phyloP scores from a whole-genome alignment of 2,797 vertebrate species.

The Syncerus caffer region DNA sequence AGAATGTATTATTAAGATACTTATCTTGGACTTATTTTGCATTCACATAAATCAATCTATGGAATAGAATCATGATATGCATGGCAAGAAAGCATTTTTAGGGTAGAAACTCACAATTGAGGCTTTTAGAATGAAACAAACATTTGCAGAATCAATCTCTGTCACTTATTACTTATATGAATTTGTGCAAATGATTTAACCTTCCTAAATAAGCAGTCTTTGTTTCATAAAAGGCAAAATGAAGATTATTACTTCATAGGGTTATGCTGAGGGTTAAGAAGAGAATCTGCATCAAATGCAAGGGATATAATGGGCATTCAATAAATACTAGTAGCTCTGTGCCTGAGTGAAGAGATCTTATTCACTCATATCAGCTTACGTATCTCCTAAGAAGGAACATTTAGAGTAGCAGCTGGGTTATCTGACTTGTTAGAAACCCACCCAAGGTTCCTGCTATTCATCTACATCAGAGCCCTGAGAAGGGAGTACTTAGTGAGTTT shows the following conservation, averaged over 20 bases:
- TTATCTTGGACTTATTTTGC: neutral
- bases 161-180: neutral
- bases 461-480: neutral
- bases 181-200: neutral
- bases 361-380: rapidly evolving
- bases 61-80: neutral
- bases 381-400: neutral
- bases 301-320: neutral
- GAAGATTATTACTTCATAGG: neutral
- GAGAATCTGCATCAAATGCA: neutral
- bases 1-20: neutral
- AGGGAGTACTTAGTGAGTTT: neutral
- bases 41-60: neutral
- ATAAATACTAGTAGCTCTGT: neutral
- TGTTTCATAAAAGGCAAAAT: neutral
- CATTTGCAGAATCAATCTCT: neutral
- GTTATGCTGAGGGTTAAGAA: neutral
- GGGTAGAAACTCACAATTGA: neutral
- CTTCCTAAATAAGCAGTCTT: neutral
- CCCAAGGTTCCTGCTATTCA: neutral
- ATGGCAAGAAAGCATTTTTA: neutral
- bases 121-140: neutral
- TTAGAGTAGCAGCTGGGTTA: neutral
- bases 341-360: neutral
- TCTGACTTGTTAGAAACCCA: neutral